Evolutionary conservation across 2,113 vertebrate species (phyloP).

Genomic region (Globicephala melas): DNA sequence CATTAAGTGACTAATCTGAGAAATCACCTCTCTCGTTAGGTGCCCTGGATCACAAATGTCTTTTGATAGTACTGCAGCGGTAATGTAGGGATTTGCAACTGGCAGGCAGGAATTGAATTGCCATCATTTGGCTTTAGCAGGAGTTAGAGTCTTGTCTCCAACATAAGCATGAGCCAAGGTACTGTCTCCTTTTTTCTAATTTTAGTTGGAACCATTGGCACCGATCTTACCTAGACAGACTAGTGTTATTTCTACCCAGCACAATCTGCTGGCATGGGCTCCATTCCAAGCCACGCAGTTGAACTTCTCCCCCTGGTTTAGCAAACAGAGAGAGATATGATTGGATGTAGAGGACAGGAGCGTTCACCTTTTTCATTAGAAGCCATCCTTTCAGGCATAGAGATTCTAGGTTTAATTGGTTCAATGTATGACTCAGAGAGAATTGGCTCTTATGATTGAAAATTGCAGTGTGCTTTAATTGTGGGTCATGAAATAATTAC

Average conservation of each 20-base stretch:
- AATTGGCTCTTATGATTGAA: slow-evolving; percentile 20
- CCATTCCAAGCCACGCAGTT: slow-evolving; percentile 79
- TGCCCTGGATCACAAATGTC: slow-evolving; percentile 17
- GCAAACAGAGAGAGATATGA: slow-evolving; percentile 65
- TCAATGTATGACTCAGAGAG: slow-evolving; percentile 42
- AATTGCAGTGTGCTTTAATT: slow-evolving; percentile 31
- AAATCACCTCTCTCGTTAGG: slow-evolving; percentile 27
- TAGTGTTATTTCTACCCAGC: slow-evolving; percentile 79
- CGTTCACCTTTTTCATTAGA: slow-evolving; percentile 67
- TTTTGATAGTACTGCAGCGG: slow-evolving; percentile 54
- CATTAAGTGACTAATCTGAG: slow-evolving; percentile 48
- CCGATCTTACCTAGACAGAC: slow-evolving; percentile 85
- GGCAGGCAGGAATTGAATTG: slow-evolving; percentile 81
- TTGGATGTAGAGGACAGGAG: slow-evolving; percentile 66
- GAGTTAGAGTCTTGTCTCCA: slow-evolving; percentile 85
- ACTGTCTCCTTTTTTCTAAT: slow-evolving; percentile 85
- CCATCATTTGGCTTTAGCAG: slow-evolving; percentile 80
- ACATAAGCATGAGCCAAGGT: slow-evolving; percentile 83
- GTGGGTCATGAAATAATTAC: slow-evolving; percentile 39
- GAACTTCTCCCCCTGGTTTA: slow-evolving; percentile 67
- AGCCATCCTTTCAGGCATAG: slow-evolving; percentile 27
- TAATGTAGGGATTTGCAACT: slow-evolving; percentile 63
- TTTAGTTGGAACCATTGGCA: slow-evolving; percentile 84
- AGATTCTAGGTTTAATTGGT: slow-evolving; percentile 49
- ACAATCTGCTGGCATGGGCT: slow-evolving; percentile 78